Conservation (phyloP, 2,797 vertebrate genomes). For the Cheirogaleus major region DNA sequence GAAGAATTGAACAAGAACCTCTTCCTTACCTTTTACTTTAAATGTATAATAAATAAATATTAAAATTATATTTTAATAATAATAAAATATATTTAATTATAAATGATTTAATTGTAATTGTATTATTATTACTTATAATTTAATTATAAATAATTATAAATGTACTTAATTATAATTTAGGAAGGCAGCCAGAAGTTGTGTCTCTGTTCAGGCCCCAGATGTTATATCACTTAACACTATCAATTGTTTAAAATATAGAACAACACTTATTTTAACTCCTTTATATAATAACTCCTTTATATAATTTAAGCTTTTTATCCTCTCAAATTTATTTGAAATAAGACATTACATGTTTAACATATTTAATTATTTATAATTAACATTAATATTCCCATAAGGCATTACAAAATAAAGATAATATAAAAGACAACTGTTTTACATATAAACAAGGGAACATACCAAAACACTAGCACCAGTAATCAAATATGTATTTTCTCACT, state of each 20-base stretch:
- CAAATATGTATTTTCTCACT: background rate
- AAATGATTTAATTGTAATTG: too few species aligned
- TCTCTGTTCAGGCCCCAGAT: too few species aligned
- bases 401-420: background rate
- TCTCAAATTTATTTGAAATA: background rate
- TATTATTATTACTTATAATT: too few species aligned
- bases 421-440: background rate
- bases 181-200: background rate
- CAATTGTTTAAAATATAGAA: background rate
- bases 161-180: background rate
- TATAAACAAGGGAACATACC: background rate
- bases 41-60: background rate
- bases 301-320: background rate
- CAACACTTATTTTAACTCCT: background rate
- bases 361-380: conserved; percentile 32
- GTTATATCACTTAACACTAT: background rate
- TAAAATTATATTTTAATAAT: background rate
- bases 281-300: background rate
- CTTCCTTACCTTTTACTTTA: background rate
- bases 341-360: background rate
- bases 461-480: background rate
- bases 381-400: background rate
- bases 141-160: too few species aligned
- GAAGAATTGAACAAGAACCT: background rate
- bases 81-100: too few species aligned